These are phyloP conservation scores for Tipula helvola DNA, from an alignment of 2,888 invertebrate species.

Conservation along the genomic window DNA sequence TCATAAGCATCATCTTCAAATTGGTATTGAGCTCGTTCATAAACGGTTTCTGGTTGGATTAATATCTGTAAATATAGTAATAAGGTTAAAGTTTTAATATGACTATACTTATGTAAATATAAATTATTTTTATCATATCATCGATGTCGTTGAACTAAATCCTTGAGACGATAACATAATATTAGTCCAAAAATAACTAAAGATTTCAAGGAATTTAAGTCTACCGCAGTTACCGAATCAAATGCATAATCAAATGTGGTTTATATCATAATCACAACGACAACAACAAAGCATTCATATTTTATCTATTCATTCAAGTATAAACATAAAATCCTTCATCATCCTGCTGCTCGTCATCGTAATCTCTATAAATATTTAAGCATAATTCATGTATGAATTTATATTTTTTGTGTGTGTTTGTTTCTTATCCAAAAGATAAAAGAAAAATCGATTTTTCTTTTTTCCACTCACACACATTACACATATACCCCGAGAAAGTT, in stretches of 20 bases:
- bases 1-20: slow-evolving; percentile 91
- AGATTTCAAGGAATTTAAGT: not conserved
- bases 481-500: not conserved
- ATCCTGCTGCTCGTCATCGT: not conserved
- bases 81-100: slow-evolving; percentile 9
- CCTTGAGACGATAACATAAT: not conserved
- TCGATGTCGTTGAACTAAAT: not conserved
- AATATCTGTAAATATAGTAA: slow-evolving; percentile 45
- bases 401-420: not conserved
- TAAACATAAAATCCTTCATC: not conserved
- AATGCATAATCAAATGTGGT: not conserved
- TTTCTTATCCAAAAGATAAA: not conserved
- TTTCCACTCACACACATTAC: not conserved
- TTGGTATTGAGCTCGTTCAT: slow-evolving; percentile 82
- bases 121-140: not conserved
- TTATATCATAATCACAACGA: not conserved
- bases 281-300: not conserved
- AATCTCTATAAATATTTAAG: slow-evolving; percentile 4
- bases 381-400: not conserved
- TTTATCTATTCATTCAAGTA: not conserved
- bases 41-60: slow-evolving; percentile 80
- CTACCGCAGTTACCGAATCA: not conserved
- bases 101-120: not conserved
- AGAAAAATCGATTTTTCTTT: not conserved
- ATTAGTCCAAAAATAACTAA: not conserved